Conservation (phyloP, 1,140 invertebrate species). For the Whitmania pigra region DNA sequence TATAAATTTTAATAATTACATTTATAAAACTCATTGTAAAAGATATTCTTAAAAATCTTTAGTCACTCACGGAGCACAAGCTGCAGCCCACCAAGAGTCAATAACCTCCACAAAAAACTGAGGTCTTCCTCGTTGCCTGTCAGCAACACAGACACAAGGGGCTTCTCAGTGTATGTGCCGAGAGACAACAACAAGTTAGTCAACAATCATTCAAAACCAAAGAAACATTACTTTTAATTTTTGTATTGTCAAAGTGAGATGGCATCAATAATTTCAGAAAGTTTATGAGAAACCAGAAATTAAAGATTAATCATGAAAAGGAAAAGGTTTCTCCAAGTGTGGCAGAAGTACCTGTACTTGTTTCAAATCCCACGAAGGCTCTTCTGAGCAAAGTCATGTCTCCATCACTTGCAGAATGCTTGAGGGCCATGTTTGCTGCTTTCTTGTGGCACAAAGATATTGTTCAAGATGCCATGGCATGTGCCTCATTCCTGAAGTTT, state of each 20-base stretch:
- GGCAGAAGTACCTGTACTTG: constrained; percentile 26
- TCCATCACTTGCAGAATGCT: constrained; percentile 78
- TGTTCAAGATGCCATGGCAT: constrained; percentile 91
- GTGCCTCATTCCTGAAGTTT: constrained; percentile 87
- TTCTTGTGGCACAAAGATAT: constrained; percentile 94
- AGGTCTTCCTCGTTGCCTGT: constrained; percentile 3
- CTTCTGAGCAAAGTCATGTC: constrained; percentile 68
- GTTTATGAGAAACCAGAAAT: no score
- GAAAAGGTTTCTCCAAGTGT: background rate
- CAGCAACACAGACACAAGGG: background rate
- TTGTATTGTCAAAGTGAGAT: no score
- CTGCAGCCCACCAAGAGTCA: background rate
- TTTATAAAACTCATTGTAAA: background rate
- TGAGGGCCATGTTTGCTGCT: constrained; percentile 83
- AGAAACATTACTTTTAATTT: no score
- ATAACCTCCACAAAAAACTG: constrained; percentile 1
- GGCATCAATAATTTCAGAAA: no score
- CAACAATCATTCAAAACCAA: no score
- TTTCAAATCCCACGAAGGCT: constrained; percentile 30
- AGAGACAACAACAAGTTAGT: no score
- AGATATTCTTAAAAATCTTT: background rate
- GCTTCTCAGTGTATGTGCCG: no score
- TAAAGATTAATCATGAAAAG: no score
- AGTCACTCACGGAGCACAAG: constrained; percentile 6
- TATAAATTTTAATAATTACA: no score